Evolutionary conservation across 2,797 vertebrate genomes (phyloP), one percentile per base, ranked within the genome.

Genomic region (Pampus argenteus): DNA sequence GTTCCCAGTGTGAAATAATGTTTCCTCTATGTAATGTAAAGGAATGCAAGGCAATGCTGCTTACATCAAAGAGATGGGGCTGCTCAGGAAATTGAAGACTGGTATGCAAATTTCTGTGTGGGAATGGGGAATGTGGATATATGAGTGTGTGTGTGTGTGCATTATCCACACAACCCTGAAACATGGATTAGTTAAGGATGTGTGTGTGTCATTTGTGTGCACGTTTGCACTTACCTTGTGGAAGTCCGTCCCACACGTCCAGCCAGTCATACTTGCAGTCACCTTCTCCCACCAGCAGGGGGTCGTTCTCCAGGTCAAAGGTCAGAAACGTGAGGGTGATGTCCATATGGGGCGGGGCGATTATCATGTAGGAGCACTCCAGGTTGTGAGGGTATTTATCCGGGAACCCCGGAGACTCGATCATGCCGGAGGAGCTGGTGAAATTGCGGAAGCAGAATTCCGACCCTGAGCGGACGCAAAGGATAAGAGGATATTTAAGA

Each of bases 181-280:
- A 61, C 49, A 62, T 54, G 0, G 26, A 54, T 61, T 81, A 54
- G 54, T 31, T 25, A 55, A 65, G 45, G 28, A 9, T 34, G n/a
- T 50, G n/a, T 50, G 56, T 38, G 58, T 48, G 44, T 64, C 58
- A 47, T n/a, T 4, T 18, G 34, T 51, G 7, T 29, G 31, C 17
- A 20, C 7, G 9, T 4, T 7, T 1, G 8, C 2, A 0, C 83
- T 90, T 69, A 92, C 98, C 98, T 83, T 97, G 95, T 0, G 97
- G 97, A 69, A 99, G 94, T 18, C 98, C 98, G 0, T 99, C 98
- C 98, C 98, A 99, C 91, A 99, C 96, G 62, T 99, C 97, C 88
- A 99, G 94, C 97, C 97, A 99, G 86, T 99, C 98, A 0, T 99
- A 99, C 79, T 98, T 99, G 95, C 98, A 99, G 84, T 98, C 97